These are phyloP conservation scores for Himalopsyche kuldschensis DNA, from an alignment of 2,888 invertebrate genomes.

Conservation along the genomic window DNA sequence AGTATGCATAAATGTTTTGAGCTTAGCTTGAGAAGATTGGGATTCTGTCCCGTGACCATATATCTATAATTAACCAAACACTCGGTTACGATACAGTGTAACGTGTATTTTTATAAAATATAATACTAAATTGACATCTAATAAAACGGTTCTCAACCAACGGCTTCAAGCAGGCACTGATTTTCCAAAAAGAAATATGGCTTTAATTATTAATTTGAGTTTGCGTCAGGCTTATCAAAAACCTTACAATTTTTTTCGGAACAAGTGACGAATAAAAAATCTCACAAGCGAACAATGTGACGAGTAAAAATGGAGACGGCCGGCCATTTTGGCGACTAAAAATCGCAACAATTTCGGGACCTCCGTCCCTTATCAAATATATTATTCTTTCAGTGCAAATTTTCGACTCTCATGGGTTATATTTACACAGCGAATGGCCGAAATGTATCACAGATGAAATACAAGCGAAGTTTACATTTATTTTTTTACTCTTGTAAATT, in stretches of 20 bases:
- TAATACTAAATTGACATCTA: neutral
- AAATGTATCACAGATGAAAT: neutral
- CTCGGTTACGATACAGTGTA: too few species aligned
- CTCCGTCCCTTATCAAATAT: constrained; percentile 5
- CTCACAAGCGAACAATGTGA: neutral
- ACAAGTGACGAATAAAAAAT: neutral
- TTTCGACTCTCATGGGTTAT: neutral
- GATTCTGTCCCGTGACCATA: too few species aligned
- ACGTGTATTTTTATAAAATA: neutral
- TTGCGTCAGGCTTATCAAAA: neutral
- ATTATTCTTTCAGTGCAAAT: neutral
- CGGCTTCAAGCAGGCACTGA: neutral
- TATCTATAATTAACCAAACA: too few species aligned
- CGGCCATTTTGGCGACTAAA: neutral
- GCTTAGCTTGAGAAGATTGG: too few species aligned
- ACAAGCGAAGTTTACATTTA: neutral
- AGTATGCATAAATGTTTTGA: too few species aligned
- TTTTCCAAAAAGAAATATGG: neutral
- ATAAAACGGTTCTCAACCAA: neutral
- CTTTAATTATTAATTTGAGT: neutral
- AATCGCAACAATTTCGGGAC: neutral
- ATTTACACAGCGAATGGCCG: neutral
- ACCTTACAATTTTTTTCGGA: neutral
- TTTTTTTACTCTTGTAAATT: neutral
- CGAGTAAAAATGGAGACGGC: neutral